A percentile compares a stretch with the other conserved stretches of the same genome.
phyloP scores from a whole-genome alignment of 2,888 invertebrate genomes.

The Exephanes ischioxanthus region DNA sequence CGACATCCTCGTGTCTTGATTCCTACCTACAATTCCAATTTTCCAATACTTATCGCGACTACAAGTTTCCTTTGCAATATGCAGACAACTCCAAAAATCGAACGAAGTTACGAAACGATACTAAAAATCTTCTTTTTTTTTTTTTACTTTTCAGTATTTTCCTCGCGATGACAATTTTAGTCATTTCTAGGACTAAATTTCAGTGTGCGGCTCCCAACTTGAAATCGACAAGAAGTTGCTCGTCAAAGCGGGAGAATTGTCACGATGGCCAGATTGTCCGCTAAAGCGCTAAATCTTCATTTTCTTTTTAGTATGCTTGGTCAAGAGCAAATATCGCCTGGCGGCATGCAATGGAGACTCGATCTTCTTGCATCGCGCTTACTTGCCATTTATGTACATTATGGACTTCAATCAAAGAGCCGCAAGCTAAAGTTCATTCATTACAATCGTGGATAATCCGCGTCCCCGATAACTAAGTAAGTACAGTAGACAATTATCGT shows the following conservation, averaged over 20 bases:
- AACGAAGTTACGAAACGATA: background rate
- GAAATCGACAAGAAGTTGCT: background rate
- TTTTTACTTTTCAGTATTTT: background rate
- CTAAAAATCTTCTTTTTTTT: background rate
- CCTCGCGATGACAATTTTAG: background rate
- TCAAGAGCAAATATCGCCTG: background rate
- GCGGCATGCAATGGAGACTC: background rate
- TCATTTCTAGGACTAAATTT: background rate
- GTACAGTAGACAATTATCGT: slow-evolving; percentile 12
- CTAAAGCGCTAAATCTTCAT: background rate
- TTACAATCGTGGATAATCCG: background rate
- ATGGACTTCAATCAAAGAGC: background rate
- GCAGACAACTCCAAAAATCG: background rate
- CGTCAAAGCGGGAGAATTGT: background rate
- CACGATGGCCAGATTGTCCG: background rate
- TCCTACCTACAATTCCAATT: background rate
- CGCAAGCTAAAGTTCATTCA: background rate
- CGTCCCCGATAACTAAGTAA: background rate
- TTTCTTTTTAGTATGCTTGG: background rate
- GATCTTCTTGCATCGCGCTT: background rate
- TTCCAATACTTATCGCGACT: background rate
- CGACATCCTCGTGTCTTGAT: background rate
- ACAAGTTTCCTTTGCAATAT: slow-evolving; percentile 2
- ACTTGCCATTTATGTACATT: background rate
- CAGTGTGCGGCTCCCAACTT: background rate